Percentiles rank a stretch among this genome's conserved stretches.
These are phyloP conservation scores for Trididemnum miniatum DNA, from an alignment of 23 tunicate species.

Conservation along the genomic window DNA sequence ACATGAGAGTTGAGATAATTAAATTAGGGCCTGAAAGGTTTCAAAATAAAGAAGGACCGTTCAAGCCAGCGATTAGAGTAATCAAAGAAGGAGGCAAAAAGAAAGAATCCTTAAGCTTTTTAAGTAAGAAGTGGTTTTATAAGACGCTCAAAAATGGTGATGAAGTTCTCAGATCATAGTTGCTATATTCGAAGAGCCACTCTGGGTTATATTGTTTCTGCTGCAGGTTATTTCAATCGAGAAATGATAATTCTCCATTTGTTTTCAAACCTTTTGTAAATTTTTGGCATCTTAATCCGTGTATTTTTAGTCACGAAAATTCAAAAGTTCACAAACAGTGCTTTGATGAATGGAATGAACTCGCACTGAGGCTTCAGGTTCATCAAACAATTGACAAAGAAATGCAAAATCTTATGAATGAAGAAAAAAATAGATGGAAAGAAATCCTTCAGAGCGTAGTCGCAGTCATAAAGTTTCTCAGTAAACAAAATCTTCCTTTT, in stretches of 20 bases:
- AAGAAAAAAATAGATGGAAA: conserved; percentile 33
- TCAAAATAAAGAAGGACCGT: conserved; percentile 43
- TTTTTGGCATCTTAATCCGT: conserved; percentile 40
- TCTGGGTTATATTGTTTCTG: conserved; percentile 28
- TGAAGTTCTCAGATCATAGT: conserved; percentile 37
- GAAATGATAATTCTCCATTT: conserved; percentile 33
- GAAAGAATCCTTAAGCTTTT: conserved; percentile 33
- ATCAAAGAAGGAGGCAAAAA: conserved; percentile 33
- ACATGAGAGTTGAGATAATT: conserved; percentile 36
- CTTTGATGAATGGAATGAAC: conserved; percentile 46
- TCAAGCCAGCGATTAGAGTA: conserved; percentile 43
- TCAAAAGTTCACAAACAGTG: conserved; percentile 40
- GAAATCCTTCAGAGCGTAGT: conserved; percentile 39
- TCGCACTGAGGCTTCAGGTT: conserved; percentile 41
- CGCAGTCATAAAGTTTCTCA: conserved; percentile 48
- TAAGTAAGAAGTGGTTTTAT: conserved; percentile 31
- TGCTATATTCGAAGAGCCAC: conserved; percentile 21
- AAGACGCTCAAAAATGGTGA: conserved; percentile 34
- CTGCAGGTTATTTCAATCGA: conserved; percentile 29
- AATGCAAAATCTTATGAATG: conserved; percentile 26
- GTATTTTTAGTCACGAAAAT: conserved; percentile 26
- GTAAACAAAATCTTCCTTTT: conserved; percentile 44
- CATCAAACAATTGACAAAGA: conserved; percentile 36
- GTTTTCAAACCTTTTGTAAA: conserved; percentile 27
- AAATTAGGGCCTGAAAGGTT: conserved; percentile 37